These are phyloP conservation scores for Pitangus sulphuratus DNA, from an alignment of 2,797 vertebrate genomes.

Conservation along the genomic window DNA sequence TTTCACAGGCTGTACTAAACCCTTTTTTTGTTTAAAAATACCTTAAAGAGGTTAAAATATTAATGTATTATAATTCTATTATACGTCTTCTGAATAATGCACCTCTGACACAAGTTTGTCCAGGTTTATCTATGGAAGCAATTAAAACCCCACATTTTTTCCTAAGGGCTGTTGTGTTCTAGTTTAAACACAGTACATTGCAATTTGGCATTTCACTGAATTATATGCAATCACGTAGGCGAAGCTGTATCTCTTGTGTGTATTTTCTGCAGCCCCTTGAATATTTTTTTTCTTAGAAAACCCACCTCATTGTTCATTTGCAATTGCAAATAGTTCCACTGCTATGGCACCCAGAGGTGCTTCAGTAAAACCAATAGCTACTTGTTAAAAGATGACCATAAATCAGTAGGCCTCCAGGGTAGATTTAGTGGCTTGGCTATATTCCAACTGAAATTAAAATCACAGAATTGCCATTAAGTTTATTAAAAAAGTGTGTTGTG, in stretches of 20 bases:
- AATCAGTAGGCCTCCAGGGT: not conserved
- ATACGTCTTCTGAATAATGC: not conserved
- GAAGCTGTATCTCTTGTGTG: not conserved
- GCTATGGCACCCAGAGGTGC: constrained; percentile 33
- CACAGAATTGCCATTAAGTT: not conserved
- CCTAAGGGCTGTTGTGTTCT: not conserved
- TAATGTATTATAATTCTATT: not conserved
- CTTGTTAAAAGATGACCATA: constrained; percentile 33
- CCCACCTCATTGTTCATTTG: not conserved
- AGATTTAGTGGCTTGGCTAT: not conserved
- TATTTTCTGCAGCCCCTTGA: not conserved
- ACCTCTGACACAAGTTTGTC: not conserved
- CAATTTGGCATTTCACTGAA: not conserved
- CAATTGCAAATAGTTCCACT: not conserved
- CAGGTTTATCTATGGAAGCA: not conserved
- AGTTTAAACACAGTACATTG: not conserved
- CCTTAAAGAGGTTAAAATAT: not conserved
- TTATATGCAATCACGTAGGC: not conserved
- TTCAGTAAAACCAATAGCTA: not conserved
- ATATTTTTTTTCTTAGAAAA: not conserved
- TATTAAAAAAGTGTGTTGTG: not conserved
- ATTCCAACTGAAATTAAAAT: constrained; percentile 28
- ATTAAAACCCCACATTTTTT: not conserved
- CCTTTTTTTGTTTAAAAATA: not conserved
- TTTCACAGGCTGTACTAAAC: not conserved